Base-by-base conservation (phyloP, 2,888 invertebrate genomes). In the Polymixis flavicincta region DNA sequence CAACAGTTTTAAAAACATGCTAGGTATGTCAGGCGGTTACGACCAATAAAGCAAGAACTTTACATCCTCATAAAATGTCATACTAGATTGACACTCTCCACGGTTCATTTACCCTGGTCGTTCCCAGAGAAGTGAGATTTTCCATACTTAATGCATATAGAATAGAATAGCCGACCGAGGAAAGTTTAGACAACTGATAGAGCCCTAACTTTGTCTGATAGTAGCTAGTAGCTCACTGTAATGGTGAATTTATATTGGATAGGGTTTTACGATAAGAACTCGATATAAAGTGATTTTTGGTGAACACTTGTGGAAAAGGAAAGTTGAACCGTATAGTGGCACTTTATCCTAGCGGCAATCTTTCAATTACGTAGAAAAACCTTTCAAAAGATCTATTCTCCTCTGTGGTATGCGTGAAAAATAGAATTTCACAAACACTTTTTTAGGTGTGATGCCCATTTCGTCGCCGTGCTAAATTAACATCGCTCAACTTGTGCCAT, bases 1-100 rank as follows among this genome's bases (percentile, higher is more conserved):
- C 84, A 87, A 84, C 88, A 83, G 85, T 87, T 92, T 92, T 89
- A 88, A 92, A 92, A 92, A 90, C 87, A 88, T 81, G 74, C 82
- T 78, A 78, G 75, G 74, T 83, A 85, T 80, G 82, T 83, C 71
- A 78, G 69, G 48, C 63, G 71, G 69, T 73, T 50, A 65, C 74
- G 70, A 50, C 90, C 89, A 89, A 60, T 79, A 54, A 72, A 84
- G 52, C 73, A 67, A 78, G 87, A 87, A 54, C 91, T 73, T 77
- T 82, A 82, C 76, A 84, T 68, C 42, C 61, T 42, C 60, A 65
- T 70, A 76, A 63, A 68, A 68, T 61, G 55, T 71, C 28, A 48
- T 71, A 78, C 74, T 72, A 63, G 9, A 66, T 50, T 52, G 60
- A 60, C 48, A 59, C 52, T n/a, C 11, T 45, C 25, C 57, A 78